These are phyloP conservation scores for Panagrolaimus sp. DNA, from an alignment of 1,140 invertebrate species.

Conservation along the genomic window DNA sequence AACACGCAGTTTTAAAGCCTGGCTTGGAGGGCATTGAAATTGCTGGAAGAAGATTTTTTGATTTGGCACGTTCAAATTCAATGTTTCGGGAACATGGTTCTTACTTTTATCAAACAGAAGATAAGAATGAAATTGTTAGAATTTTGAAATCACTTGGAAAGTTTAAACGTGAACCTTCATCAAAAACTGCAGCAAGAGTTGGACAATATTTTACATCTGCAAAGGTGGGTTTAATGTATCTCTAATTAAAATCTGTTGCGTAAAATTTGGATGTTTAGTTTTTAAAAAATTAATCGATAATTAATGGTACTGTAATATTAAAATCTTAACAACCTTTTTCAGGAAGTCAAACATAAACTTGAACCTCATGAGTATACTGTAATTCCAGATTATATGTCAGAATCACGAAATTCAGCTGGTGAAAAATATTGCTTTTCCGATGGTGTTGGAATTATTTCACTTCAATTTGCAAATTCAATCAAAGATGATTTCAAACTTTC, in stretches of 20 bases:
- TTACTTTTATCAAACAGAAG: neutral
- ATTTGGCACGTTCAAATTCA: neutral
- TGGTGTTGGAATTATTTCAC: neutral
- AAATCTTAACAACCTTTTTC: neutral
- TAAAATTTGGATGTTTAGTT: no score
- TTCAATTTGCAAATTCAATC: neutral
- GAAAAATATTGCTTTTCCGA: neutral
- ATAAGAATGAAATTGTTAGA: neutral
- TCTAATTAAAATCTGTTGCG: neutral
- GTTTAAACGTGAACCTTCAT: constrained; percentile 41
- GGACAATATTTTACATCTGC: constrained; percentile 51
- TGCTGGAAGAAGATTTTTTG: neutral
- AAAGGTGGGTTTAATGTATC: constrained; percentile 31
- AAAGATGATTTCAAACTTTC: neutral
- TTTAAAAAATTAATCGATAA: neutral
- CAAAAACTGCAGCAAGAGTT: constrained; percentile 50
- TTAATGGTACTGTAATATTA: no score
- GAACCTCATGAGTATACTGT: neutral
- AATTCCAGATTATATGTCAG: neutral
- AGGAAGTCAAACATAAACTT: neutral
- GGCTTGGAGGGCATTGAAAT: neutral
- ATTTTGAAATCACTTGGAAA: constrained; percentile 24
- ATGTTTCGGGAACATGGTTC: neutral
- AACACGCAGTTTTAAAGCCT: neutral
- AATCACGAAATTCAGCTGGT: neutral